Base-by-base conservation (phyloP, 2,113 vertebrate species). In the Aldabrachelys gigantea region DNA sequence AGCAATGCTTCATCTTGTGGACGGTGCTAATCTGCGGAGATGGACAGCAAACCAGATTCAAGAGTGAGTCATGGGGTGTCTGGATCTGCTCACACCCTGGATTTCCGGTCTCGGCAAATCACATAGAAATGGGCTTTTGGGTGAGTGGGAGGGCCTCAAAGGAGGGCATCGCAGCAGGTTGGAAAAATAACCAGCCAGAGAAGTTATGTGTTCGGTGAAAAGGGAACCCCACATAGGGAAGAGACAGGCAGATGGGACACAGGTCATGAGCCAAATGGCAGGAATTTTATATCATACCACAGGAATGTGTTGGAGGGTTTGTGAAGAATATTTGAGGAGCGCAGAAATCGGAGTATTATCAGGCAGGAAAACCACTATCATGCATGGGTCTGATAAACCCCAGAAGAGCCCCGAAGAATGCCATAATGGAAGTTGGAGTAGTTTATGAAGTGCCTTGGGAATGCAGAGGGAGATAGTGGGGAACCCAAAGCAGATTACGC, bases 391-490 rank as follows among this genome's bases (percentile, higher is more conserved):
- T 41, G 62, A 85, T 85, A 90, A 88, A 78, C 44, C 31, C 31
- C 82, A 57, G 47, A 24, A 88, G 24, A 92, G 31, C 22, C 53
- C 54, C 12, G 5, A 57, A 72, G 85, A 91, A 92, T 91, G 90
- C 72, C 1, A 0, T 80, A 52, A 84, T 52, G 84, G 76, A 90
- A 89, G 69, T 27, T 79, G 41, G 17, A 87, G 80, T 35, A 59
- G 47, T 94, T 89, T 82, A 62, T 88, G 78, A 83, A 92, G 81
- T 82, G 53, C 53, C 62, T 88, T 54, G 53, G 76, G 84, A 93
- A 94, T 69, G 78, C 78, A 69, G 91, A 57, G 24, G 35, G 83
- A 89, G 82, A 82, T 89, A 69, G 16, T 6, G 41, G 47, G 10
- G 50, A 82, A 65, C 79, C 87, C 69, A 80, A 56, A 35, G 84